phyloP scores from a whole-genome alignment of 2,797 vertebrate species.

The Spinus pinus region DNA sequence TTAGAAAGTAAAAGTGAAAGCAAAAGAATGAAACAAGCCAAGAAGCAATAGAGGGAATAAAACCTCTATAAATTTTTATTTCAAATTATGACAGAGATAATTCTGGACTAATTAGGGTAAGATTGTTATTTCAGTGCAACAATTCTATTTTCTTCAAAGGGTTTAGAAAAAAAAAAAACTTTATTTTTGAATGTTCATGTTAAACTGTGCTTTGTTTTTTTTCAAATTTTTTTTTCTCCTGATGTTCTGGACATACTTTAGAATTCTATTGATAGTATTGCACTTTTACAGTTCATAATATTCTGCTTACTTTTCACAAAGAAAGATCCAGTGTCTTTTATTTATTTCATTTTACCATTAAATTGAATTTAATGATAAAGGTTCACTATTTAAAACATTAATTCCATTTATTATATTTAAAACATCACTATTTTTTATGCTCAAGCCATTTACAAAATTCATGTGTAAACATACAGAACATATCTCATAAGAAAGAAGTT shows the following conservation, averaged over 20 bases:
- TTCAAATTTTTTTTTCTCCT: neutral
- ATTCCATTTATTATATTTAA: slow-evolving; percentile 60
- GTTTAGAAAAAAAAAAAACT: neutral
- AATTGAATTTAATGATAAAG: slow-evolving; percentile 35
- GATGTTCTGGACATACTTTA: neutral
- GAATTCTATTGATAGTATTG: neutral
- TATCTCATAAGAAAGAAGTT: slow-evolving; percentile 37
- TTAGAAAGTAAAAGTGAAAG: neutral
- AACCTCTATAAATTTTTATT: neutral
- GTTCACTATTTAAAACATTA: slow-evolving; percentile 15
- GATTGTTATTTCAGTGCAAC: neutral
- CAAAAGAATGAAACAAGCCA: neutral
- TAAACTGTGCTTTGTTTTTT: neutral
- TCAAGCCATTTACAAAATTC: slow-evolving; percentile 52
- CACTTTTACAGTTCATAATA: neutral
- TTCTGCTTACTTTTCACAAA: neutral
- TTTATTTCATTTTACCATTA: slow-evolving; percentile 9
- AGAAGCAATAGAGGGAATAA: neutral
- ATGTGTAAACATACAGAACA: slow-evolving; percentile 19
- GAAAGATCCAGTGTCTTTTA: neutral
- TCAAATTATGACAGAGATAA: neutral
- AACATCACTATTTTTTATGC: slow-evolving; percentile 46
- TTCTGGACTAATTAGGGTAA: neutral
- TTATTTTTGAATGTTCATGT: neutral
- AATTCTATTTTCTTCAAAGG: neutral